A percentile compares a stretch with the other conserved stretches of the same genome.
phyloP scores from a whole-genome alignment of 1,140 invertebrate species.

The Eulimnadia texana region DNA sequence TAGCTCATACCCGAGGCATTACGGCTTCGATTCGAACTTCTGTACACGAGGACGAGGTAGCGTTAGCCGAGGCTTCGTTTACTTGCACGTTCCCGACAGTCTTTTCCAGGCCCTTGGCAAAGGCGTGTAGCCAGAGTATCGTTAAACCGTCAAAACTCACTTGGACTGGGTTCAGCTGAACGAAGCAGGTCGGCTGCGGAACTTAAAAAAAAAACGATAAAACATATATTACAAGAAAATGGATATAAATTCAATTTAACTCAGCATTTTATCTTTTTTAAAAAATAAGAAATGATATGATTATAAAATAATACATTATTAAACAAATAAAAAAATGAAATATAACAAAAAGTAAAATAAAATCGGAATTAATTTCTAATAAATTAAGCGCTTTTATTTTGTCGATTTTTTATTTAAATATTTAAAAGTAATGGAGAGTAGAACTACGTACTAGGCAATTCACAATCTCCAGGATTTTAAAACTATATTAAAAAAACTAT shows the following conservation, averaged over 20 bases:
- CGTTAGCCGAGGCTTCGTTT: slow-evolving; percentile 30
- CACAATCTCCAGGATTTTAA: too few relatives aligned
- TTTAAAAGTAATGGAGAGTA: neutral
- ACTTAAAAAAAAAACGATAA: slow-evolving; percentile 41
- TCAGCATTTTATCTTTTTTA: slow-evolving; percentile 13
- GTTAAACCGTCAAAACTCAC: slow-evolving; percentile 70
- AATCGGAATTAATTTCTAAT: too few relatives aligned
- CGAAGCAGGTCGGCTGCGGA: slow-evolving; percentile 80
- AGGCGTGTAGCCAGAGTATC: slow-evolving; percentile 85
- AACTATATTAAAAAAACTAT: too few relatives aligned
- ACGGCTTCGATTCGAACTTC: slow-evolving; percentile 80
- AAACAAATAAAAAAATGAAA: too few relatives aligned
- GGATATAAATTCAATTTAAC: too few relatives aligned
- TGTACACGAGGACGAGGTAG: slow-evolving; percentile 49
- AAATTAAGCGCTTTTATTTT: too few relatives aligned
- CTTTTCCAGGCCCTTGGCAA: slow-evolving; percentile 68
- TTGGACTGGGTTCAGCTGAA: slow-evolving; percentile 75
- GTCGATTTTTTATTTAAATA: too few relatives aligned
- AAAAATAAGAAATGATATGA: neutral
- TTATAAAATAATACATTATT: neutral
- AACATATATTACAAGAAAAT: too few relatives aligned
- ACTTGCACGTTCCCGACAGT: slow-evolving; percentile 37
- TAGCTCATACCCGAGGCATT: slow-evolving; percentile 59
- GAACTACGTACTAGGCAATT: neutral
- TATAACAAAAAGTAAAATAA: too few relatives aligned